Evolutionary conservation across 2,888 invertebrate species (phyloP), one percentile per base, ranked within the genome.

Genomic region (Polylopha cassiicola): DNA sequence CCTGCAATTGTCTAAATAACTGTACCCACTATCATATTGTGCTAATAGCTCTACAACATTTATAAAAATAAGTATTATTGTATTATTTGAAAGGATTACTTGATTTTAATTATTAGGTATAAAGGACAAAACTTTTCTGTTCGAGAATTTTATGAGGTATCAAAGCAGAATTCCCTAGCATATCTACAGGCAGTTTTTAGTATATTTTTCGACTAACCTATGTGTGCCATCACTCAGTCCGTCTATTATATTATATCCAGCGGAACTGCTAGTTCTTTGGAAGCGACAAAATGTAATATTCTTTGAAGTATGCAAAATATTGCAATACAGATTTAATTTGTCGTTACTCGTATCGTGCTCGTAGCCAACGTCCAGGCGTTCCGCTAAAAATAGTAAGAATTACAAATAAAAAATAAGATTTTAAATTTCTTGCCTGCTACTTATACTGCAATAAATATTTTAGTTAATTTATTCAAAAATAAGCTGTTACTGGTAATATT

Each of bases 281-380:
- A 87, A 87, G 4, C 87, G 75, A 46, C 87, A 87, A 51, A 87
- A 86, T 0, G 80, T 79, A 7, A 87, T 63, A 43, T 73, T 74
- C 46, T 73, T 79, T 2, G 51, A 47, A 0, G 80, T 62, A 30
- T 87, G 71, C 32, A 75, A 46, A 29, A 87, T 69, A 44, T 87
- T 87, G 50, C 87, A 87, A 47, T 75, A 85, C 6, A 87, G 44
- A 48, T 80, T 68, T 21, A 86, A 42, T 37, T 76, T 75, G 26
- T 67, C 58, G 0, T 50, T 37, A 4, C 43, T 52, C 0, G 52
- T 43, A 36, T 75, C 72, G 13, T 64, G 65, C 9, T 72, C 47
- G 44, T 69, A 82, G 1, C 87, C 87, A 4, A 74, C 69, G 31
- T 79, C 73, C 2, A 87, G 55, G n/a, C 73, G 72, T 51, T 86